Evolutionary conservation across 2,888 invertebrate species (phyloP), one percentile per base, ranked within the genome.

Genomic region (Mechanitis mazaeus): DNA sequence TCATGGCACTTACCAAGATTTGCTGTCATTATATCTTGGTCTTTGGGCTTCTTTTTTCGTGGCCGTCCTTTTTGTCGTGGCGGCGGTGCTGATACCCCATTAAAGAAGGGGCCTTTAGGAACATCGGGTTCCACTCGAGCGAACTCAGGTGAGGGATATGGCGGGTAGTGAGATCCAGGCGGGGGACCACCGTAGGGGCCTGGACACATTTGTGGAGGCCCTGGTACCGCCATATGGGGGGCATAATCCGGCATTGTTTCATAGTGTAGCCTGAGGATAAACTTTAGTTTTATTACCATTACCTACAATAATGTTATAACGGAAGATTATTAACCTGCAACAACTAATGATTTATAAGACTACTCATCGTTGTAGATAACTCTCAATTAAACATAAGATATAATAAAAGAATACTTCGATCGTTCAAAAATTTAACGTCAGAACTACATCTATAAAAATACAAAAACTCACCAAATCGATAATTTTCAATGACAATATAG

Each of bases 21-120:
- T 59, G 95, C 94, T 59, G 95, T 94, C 94, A 96, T 94, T 64
- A 95, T 93, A 78, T 96, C 96, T 73, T 96, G 92, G 81, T 96
- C 96, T 91, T 96, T 96, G 59, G 96, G 96, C 85, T 97, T 97
- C 91, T 97, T 92, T 90, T 97, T 97, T 80, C 97, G 91, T 45
- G 97, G 97, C 71, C 98, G 91, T 9, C 97, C 97, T 91, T 98
- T 98, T 85, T 97, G 97, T 72, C 97, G 92, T 5, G 96, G 95
- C n/a, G 93, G 92, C 57, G 90, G 88, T 47, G 86, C 85, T 6
- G 87, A 66, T 60, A 89, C 85, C 9, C 92, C 92, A 72, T 92
- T 92, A 80, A 92, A 92, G 79, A 91, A 92, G 57, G 90, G 81
- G 71, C 82, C 91, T 83, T 89, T 92, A 85, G 87, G 83, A 76